A percentile compares a stretch with the other conserved stretches of the same genome.
phyloP scores from a whole-genome alignment of 2,113 vertebrate genomes.

The Riparia riparia region DNA sequence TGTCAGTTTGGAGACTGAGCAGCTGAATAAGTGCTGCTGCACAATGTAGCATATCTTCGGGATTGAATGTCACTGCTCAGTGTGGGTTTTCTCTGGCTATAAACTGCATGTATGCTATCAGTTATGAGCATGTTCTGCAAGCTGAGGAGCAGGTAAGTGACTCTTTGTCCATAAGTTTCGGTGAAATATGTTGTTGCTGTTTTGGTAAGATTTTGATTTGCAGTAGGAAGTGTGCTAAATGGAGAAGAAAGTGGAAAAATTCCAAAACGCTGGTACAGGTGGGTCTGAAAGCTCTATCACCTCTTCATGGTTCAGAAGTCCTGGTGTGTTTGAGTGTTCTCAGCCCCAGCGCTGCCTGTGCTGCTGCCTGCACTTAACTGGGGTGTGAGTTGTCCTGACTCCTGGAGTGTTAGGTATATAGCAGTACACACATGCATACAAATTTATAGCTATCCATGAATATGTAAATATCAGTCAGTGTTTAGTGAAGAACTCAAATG shows the following conservation, averaged over 20 bases:
- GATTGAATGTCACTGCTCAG: not conserved
- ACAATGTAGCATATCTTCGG: not conserved
- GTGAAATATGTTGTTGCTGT: not conserved
- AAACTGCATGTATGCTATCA: not conserved
- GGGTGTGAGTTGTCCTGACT: not conserved
- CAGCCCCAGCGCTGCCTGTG: not conserved
- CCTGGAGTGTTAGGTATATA: not conserved
- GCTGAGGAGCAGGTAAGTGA: not conserved
- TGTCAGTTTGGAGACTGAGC: not conserved
- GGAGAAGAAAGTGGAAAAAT: not conserved
- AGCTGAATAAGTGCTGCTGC: not conserved
- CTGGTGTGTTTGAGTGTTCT: not conserved
- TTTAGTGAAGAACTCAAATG: not conserved
- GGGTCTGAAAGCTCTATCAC: not conserved
- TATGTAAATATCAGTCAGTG: not conserved
- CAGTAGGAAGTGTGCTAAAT: not conserved
- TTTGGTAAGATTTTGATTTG: not conserved
- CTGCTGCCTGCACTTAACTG: not conserved
- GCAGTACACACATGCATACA: rapidly evolving
- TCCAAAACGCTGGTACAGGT: not conserved
- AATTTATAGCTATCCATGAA: rapidly evolving
- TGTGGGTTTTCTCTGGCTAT: not conserved
- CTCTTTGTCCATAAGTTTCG: not conserved
- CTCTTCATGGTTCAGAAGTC: not conserved
- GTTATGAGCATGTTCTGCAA: not conserved